Evolutionary conservation across 2,888 invertebrate genomes (phyloP).

Genomic region (Trypoxylon attenuatum): DNA sequence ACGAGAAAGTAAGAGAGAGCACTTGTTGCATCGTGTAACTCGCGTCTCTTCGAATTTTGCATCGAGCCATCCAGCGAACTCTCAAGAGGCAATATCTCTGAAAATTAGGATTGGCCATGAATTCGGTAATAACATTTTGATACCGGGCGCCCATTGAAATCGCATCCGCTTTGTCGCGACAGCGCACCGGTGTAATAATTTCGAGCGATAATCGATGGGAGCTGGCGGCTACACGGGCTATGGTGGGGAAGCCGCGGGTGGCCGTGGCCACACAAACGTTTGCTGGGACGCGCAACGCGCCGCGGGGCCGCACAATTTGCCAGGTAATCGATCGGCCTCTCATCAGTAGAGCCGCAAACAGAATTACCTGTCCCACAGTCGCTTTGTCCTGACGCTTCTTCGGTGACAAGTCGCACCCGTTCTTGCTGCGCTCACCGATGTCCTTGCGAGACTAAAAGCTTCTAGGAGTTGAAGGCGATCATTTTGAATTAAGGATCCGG

Average conservation of each 20-base stretch:
- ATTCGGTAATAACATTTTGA: not conserved
- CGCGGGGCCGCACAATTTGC: conserved; percentile 33
- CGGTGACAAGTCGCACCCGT: too few species aligned
- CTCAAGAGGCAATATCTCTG: not conserved
- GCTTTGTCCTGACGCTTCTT: conserved; percentile 16
- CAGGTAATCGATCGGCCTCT: conserved; percentile 38
- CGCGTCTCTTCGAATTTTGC: too few species aligned
- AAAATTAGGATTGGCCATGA: not conserved
- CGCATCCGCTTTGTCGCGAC: not conserved
- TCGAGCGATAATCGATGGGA: not conserved
- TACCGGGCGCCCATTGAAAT: not conserved
- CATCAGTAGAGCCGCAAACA: conserved; percentile 24
- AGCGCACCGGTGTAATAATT: not conserved
- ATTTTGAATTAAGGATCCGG: conserved; percentile 1
- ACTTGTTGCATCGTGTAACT: conserved; percentile 22
- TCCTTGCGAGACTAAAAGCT: too few species aligned
- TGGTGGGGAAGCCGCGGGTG: conserved; percentile 19
- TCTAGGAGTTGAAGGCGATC: conserved; percentile 8
- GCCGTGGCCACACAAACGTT: conserved; percentile 13
- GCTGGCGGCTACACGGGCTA: too few species aligned
- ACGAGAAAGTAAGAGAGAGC: too few species aligned
- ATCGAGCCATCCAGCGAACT: too few species aligned
- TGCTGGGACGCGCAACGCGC: conserved; percentile 8
- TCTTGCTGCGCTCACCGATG: too few species aligned
- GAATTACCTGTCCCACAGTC: conserved; percentile 24